Evolutionary conservation across 2,113 vertebrate species (phyloP).

Genomic region (Misgurnus mizolepis): DNA sequence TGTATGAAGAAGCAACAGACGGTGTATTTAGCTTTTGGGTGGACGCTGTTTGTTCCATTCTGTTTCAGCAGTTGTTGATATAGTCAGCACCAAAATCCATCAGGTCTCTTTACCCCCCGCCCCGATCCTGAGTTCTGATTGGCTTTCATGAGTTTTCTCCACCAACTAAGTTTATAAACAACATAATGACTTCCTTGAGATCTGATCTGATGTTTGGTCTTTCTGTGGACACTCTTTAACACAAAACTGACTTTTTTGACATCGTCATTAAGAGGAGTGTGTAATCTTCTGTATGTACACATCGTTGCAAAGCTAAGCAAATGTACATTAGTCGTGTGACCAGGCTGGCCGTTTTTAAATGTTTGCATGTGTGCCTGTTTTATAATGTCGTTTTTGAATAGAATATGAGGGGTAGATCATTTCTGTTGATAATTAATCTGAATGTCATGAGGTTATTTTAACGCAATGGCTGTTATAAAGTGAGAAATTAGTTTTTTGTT

Average conservation of each 20-base stretch:
- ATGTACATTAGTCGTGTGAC: conserved; percentile 23
- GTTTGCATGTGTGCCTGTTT: neutral
- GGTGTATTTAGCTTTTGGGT: conserved; percentile 36
- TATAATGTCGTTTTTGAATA: conserved; percentile 7
- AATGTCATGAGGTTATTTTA: no score
- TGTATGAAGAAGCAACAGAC: neutral
- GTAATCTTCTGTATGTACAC: conserved; percentile 7
- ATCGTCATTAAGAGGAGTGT: conserved; percentile 5
- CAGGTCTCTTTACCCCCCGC: neutral
- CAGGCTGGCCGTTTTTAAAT: neutral
- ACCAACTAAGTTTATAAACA: conserved; percentile 38
- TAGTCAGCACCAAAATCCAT: neutral
- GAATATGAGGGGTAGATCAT: no score
- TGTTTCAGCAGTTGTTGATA: conserved; percentile 34
- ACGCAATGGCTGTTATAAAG: no score
- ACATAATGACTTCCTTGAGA: conserved; percentile 41
- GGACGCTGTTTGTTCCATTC: neutral
- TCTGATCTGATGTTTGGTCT: conserved; percentile 51
- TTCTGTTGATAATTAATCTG: no score
- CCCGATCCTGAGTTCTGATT: neutral
- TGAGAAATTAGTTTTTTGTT: no score
- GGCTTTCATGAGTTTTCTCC: conserved; percentile 3
- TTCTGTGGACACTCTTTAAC: conserved; percentile 39
- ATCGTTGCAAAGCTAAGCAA: conserved; percentile 22
- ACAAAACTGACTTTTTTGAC: conserved; percentile 43